Percentiles rank a stretch among this genome's conserved stretches.
Conservation (phyloP, 2,113 vertebrate genomes). For the Podilymbus podiceps region DNA sequence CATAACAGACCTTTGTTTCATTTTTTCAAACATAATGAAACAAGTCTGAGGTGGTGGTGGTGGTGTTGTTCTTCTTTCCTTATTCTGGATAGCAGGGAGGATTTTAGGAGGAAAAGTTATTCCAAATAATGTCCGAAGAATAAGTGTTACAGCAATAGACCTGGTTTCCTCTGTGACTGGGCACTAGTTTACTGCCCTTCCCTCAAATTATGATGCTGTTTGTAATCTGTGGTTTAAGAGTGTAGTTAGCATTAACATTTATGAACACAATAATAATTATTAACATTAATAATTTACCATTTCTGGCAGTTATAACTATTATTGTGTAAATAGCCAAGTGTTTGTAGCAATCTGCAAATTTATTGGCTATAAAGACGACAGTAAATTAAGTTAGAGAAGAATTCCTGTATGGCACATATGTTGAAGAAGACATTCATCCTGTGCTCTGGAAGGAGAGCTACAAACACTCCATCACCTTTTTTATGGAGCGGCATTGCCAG, state of each 20-base stretch:
- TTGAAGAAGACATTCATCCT: not conserved
- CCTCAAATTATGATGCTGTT: not conserved
- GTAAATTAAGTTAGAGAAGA: not conserved
- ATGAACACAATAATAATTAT: not conserved
- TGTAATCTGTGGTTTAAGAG: not conserved
- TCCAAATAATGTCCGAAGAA: not conserved
- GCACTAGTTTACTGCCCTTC: not conserved
- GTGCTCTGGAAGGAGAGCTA: slow-evolving; percentile 16
- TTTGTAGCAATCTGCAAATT: slow-evolving; percentile 15
- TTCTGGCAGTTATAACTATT: not conserved
- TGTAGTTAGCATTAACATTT: slow-evolving; percentile 25
- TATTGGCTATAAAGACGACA: slow-evolving; percentile 20
- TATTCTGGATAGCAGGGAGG: not conserved
- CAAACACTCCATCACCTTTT: slow-evolving; percentile 44
- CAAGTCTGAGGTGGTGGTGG: not conserved
- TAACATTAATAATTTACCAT: not conserved
- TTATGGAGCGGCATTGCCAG: slow-evolving; percentile 31
- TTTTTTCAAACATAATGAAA: not conserved
- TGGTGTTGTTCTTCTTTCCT: not conserved
- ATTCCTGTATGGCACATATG: not conserved
- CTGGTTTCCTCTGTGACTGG: slow-evolving; percentile 4
- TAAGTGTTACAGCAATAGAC: not conserved
- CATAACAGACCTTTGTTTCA: not conserved
- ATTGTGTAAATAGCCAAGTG: not conserved
- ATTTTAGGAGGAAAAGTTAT: not conserved